Percentiles rank a stretch among this genome's conserved stretches.
Conservation (phyloP, 2,888 invertebrate species). For the Cremastinae sp. region DNA sequence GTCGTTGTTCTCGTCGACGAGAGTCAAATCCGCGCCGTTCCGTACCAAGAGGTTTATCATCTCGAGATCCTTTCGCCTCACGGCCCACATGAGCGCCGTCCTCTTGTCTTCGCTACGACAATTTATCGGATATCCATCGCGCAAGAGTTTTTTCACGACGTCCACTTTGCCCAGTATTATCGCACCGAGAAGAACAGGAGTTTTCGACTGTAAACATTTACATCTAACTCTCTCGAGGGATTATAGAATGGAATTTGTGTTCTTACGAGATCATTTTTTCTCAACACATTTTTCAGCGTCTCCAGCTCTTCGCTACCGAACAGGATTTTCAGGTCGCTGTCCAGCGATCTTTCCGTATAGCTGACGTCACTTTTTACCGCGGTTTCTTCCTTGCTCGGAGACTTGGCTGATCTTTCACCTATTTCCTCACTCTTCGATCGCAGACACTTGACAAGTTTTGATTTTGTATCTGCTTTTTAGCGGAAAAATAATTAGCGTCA, state of each 20-base stretch:
- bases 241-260: slow-evolving; percentile 2
- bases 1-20: slow-evolving; percentile 75
- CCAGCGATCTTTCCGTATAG: slow-evolving; percentile 2
- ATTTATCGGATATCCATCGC: slow-evolving; percentile 71
- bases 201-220: slow-evolving; percentile 53
- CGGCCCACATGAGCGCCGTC: slow-evolving; percentile 78
- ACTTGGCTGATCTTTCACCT: slow-evolving; percentile 13
- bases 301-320: slow-evolving; percentile 73
- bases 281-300: slow-evolving; percentile 71
- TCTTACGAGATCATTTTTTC: slow-evolving; percentile 76
- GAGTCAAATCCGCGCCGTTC: slow-evolving; percentile 75
- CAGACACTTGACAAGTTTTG: slow-evolving; percentile 28
- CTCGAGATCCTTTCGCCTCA: slow-evolving; percentile 76
- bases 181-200: slow-evolving; percentile 72
- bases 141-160: slow-evolving; percentile 67
- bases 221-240: neutral
- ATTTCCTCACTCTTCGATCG: slow-evolving; percentile 37
- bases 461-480: slow-evolving; percentile 4
- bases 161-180: slow-evolving; percentile 76
- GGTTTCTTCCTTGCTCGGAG: neutral
- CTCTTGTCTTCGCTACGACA: slow-evolving; percentile 70
- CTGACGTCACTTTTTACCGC: slow-evolving; percentile 2
- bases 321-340: slow-evolving; percentile 63
- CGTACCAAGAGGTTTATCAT: slow-evolving; percentile 76
- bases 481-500: neutral